Base-by-base conservation (phyloP, 2,888 invertebrate genomes). In the Seladonia tumulorum region DNA sequence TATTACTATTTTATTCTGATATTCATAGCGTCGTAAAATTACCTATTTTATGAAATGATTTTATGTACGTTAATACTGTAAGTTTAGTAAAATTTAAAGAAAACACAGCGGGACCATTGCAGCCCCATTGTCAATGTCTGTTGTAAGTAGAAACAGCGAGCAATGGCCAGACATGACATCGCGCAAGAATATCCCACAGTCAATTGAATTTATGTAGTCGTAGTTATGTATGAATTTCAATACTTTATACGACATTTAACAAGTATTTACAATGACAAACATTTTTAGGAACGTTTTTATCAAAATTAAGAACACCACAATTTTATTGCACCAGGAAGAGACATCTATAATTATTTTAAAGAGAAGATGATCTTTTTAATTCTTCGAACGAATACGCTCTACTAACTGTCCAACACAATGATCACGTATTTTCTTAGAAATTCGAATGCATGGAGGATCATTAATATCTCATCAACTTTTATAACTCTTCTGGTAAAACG, bases 61-160 rank as follows among this genome's bases (percentile, higher is more conserved):
- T 7, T 5, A 39, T 39, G 8, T 5, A 0, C 7, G 8, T 53
- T 29, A 25, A 5, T 29, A 16, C 63, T 7, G 5, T 2, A 29
- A 29, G 29, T 29, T 29, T 7, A 63, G 12, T 2, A 39, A 18
- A 2, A 0, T 22, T 68, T 18, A 1, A 5, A 22, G 35, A 1
- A 3, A 39, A n/a, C 5, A 10, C 4, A 35, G 18, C 10, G 10
- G 39, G 5, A 5, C 2, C 12, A 2, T 22, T 22, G 4, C 1
- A 8, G 68, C 18, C 8, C 12, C 12, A 5, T 35, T 22, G 35
- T 22, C 22, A 68, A 12, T 39, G 68, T 39, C 68, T 35, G 22
- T 68, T 22, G 39, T 22, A 22, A 68, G 68, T 68, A 68, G 68
- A 68, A 68, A 68, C 68, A 39, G n/a, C 10, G 22, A 22, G 68